Base-by-base conservation (phyloP, 2,888 invertebrate genomes). In the Platerodrilus igneus region DNA sequence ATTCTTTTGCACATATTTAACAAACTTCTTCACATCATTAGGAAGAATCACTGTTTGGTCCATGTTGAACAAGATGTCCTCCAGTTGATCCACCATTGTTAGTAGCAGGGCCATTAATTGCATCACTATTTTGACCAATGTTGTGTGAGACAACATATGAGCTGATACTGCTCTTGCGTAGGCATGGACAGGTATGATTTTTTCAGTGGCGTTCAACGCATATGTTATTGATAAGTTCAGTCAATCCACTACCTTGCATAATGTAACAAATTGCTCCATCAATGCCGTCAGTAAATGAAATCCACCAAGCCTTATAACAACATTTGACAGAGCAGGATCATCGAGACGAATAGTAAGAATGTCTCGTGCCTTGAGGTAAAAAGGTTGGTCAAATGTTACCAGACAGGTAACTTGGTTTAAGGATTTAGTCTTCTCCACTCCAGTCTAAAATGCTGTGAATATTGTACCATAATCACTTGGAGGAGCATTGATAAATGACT, bases 351-450 rank as follows among this genome's bases (percentile, higher is more conserved):
- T 30, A 30, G 18, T 18, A 19, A 30, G 30, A 18, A 16, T 30
- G 19, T 30, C 4, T 30, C 19, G 16, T 30, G 30, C 30, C 18
- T 30, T 30, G 30, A 30, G 17, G 10, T 18, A 30, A 9, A 16
- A 18, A 10, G 19, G 30, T 16, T 30, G 18, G 17, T 30, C 19
- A 30, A 30, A 30, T 16, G 30, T 18, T 7, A 30, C 30, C 17
- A 30, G 30, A 30, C 30, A 30, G 30, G 30, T 30, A 30, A 30
- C 30, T 30, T 18, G 19, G 17, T 30, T 30, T 9, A 30, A 30
- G 30, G 30, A 30, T 30, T 30, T 8, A 15, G 30, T 16, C 18
- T 30, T 30, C 19, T 30, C 30, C 17, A 30, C 30, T 30, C 30
- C 27, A 3, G 6, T 30, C 30, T 17, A 30, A 16, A 18, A 30